phyloP scores from a whole-genome alignment of 1,140 invertebrate genomes.

The Mylabris phalerata region DNA sequence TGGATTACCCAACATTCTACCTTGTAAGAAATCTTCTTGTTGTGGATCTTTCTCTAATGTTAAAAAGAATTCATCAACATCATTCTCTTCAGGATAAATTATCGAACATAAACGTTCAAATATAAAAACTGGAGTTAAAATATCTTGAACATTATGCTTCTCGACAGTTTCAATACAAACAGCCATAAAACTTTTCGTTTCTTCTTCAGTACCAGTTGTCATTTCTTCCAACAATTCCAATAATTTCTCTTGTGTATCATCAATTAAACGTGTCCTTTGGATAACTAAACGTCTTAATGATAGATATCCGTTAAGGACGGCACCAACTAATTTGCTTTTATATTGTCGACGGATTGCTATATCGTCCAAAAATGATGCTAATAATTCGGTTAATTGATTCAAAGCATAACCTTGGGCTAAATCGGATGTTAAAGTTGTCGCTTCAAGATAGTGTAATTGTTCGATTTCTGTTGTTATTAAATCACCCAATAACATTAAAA shows the following conservation, averaged over 20 bases:
- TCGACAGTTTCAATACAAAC: slow-evolving; percentile 94
- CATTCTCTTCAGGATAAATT: slow-evolving; percentile 96
- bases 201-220: slow-evolving; percentile 91
- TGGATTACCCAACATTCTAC: slow-evolving; percentile 95
- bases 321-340: slow-evolving; percentile 81
- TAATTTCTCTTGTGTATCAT: slow-evolving; percentile 94
- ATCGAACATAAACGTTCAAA: slow-evolving; percentile 96
- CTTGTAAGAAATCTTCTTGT: slow-evolving; percentile 95
- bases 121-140: slow-evolving; percentile 93
- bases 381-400: slow-evolving; percentile 78
- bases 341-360: slow-evolving; percentile 78
- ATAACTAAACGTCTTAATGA: slow-evolving; percentile 85
- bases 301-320: slow-evolving; percentile 89
- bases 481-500: slow-evolving; percentile 76
- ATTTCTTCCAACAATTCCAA: slow-evolving; percentile 93
- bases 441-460: slow-evolving; percentile 76
- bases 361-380: slow-evolving; percentile 79
- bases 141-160: slow-evolving; percentile 86
- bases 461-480: slow-evolving; percentile 84
- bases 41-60: slow-evolving; percentile 96
- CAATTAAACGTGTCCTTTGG: slow-evolving; percentile 88
- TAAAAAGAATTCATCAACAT: slow-evolving; percentile 93
- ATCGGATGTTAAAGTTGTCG: slow-evolving; percentile 88
- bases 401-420: slow-evolving; percentile 86
- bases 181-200: slow-evolving; percentile 95